Base-by-base conservation (phyloP, 2,797 vertebrate genomes). In the Sebastes cheni region DNA sequence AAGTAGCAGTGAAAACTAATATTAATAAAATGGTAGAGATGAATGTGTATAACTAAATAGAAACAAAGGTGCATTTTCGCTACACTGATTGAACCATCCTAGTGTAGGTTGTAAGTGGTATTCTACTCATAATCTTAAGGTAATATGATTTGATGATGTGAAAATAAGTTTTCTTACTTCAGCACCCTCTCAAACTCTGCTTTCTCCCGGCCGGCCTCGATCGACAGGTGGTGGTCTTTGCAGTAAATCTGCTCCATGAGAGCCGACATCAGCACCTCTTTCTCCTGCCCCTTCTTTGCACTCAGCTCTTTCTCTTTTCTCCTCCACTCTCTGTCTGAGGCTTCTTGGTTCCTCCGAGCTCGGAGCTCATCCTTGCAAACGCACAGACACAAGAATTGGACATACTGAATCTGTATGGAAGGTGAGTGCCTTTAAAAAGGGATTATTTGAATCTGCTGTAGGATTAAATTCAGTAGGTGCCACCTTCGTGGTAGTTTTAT, bases 311-410 rank as follows among this genome's bases (percentile, higher is more conserved):
- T 95, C 78, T 98, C 96, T 69, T 96, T 97, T 20, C 66, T 93
- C 59, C 98, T 96, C 98, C 98, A 99, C 22, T 97, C 94, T 22
- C 97, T 92, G 82, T 97, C 97, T 0, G 93, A 78, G 0, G 88
- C 93, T 50, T 98, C 97, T 54, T 97, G 97, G 93, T 96, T 97
- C 85, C 97, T 96, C 58, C 95, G 96, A 67, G 97, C 97, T 13
- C 96, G 92, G 75, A 97, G 91, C 8, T 95, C 97, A n/a, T 99
- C 97, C 98, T 99, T 67, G 27, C 25, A 75, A 65, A 75, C 14
- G 13, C 50, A 78, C 61, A 72, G 3, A 67, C 2, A 56, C 18
- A 66, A 23, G 6, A 20, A 22, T 4, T 73, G 1, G 14, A 34
- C 56, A 39, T 2, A 25, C 10, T 32, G 4, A 22, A 59, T 27